Percentiles rank a stretch among this genome's conserved stretches.
Conservation (phyloP, 2,888 invertebrate genomes). For the Hypselothyrea guttata region DNA sequence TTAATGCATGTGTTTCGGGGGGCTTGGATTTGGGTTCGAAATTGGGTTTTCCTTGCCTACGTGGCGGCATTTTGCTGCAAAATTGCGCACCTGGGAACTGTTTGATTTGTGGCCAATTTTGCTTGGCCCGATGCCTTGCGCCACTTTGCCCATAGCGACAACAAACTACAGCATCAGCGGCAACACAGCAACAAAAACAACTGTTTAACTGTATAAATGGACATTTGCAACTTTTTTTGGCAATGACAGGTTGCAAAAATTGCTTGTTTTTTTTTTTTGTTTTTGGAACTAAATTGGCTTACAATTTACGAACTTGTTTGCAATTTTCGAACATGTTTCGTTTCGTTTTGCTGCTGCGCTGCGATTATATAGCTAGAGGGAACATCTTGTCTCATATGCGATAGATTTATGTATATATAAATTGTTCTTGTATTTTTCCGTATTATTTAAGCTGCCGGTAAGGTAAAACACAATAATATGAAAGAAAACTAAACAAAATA, state of each 20-base stretch:
- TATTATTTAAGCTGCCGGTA: too few relatives aligned
- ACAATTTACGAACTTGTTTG: constrained; percentile 68
- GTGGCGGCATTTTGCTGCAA: constrained; percentile 61
- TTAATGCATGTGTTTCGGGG: constrained; percentile 23
- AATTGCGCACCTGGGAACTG: constrained; percentile 77
- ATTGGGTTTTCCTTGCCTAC: constrained; percentile 53
- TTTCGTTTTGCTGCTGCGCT: constrained; percentile 31
- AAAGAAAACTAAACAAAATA: too few relatives aligned
- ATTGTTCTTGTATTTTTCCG: not conserved
- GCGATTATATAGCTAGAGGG: constrained; percentile 32
- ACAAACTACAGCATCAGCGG: constrained; percentile 10
- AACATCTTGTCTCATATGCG: too few relatives aligned
- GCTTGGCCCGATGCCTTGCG: constrained; percentile 63
- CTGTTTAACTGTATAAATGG: constrained; percentile 54
- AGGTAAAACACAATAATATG: too few relatives aligned
- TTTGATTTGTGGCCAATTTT: constrained; percentile 73
- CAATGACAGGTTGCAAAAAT: constrained; percentile 67
- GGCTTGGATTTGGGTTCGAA: constrained; percentile 18
- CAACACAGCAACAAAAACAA: constrained; percentile 32
- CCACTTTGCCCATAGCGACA: constrained; percentile 42
- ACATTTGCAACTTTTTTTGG: constrained; percentile 73
- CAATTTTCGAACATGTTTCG: constrained; percentile 54
- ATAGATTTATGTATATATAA: not conserved
- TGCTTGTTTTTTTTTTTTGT: constrained; percentile 27
- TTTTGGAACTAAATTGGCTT: constrained; percentile 58